A percentile compares a stretch with the other conserved stretches of the same genome.
phyloP scores from a whole-genome alignment of 2,888 invertebrate genomes.

The Apomyelois bistriatella region DNA sequence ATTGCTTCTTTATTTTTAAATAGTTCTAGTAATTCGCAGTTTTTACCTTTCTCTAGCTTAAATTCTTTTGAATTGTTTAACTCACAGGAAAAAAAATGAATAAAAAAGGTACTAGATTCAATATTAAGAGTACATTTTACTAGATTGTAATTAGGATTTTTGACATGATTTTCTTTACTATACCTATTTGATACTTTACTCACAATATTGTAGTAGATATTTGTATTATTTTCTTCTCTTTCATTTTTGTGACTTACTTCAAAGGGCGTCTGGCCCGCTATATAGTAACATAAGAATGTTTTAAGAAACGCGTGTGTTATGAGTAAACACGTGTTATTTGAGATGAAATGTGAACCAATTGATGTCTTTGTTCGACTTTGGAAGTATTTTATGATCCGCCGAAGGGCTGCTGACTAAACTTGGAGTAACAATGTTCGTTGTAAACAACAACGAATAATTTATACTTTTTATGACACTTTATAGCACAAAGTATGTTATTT shows the following conservation, averaged over 20 bases:
- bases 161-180: too few species aligned
- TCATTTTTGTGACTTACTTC: neutral
- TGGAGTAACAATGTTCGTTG: slow-evolving; percentile 53
- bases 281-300: slow-evolving; percentile 16
- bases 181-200: too few species aligned
- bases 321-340: slow-evolving; percentile 67
- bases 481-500: neutral
- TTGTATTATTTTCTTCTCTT: too few species aligned
- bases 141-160: too few species aligned
- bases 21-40: too few species aligned
- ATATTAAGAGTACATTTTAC: too few species aligned
- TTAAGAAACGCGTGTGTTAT: slow-evolving; percentile 44
- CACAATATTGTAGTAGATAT: too few species aligned
- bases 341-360: slow-evolving; percentile 74
- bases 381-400: slow-evolving; percentile 56
- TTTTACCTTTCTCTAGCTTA: too few species aligned
- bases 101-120: too few species aligned
- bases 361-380: slow-evolving; percentile 73
- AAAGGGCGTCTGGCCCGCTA: neutral
- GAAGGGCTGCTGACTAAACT: slow-evolving; percentile 63
- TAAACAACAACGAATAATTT: slow-evolving; percentile 4
- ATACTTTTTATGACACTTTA: slow-evolving; percentile 7
- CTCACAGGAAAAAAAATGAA: too few species aligned
- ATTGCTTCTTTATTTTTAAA: too few species aligned
- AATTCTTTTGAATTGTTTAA: too few species aligned